Evolutionary conservation across 2,797 vertebrate species (phyloP).

Genomic region (Enteromius fasciolatus): DNA sequence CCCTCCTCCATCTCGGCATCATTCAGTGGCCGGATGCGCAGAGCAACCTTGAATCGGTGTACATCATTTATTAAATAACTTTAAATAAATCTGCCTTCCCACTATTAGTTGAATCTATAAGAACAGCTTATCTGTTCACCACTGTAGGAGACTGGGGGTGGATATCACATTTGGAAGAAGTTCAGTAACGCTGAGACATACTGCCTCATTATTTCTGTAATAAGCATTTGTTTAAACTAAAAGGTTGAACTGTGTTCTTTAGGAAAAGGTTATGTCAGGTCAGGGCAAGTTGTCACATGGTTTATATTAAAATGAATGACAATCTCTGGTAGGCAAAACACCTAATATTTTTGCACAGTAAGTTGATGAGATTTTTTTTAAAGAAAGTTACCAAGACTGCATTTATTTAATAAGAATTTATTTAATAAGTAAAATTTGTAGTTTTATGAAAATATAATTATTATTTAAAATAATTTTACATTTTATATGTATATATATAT

Average conservation of each 20-base stretch:
- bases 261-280: background rate
- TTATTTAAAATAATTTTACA: background rate
- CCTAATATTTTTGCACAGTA: background rate
- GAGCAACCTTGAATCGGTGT: conserved; percentile 59
- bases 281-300: background rate
- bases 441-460: background rate
- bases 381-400: background rate
- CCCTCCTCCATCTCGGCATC: conserved; percentile 67
- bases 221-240: background rate
- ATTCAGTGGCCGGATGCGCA: conserved; percentile 65
- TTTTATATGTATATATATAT: too few relatives aligned
- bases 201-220: background rate
- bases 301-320: background rate
- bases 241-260: background rate
- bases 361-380: background rate
- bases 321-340: background rate
- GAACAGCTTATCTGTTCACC: background rate
- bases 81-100: background rate
- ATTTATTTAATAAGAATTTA: background rate
- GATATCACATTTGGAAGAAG: background rate
- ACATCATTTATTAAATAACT: background rate
- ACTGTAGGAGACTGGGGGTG: too few relatives aligned
- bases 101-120: background rate
- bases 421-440: background rate
- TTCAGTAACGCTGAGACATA: background rate